Percentiles rank a stretch among this genome's conserved stretches.
phyloP scores from a whole-genome alignment of 1,140 invertebrate species.

The Drosophila arizonae region DNA sequence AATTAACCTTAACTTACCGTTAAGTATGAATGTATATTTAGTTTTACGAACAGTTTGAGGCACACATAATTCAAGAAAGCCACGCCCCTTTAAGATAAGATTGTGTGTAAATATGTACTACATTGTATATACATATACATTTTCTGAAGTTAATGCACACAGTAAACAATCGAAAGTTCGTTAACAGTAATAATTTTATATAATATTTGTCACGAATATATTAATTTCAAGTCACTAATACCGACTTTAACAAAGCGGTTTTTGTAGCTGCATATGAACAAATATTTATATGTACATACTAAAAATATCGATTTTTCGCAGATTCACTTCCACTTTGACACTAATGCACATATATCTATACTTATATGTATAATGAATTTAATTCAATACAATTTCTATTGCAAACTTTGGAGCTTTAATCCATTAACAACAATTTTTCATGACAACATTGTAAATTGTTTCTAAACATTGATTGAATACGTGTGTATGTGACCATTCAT shows the following conservation, averaged over 20 bases:
- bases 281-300: slow-evolving; percentile 35
- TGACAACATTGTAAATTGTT: slow-evolving; percentile 1
- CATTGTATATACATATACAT: too few species aligned
- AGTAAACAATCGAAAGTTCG: too few species aligned
- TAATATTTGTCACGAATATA: background rate
- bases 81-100: too few species aligned
- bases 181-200: too few species aligned
- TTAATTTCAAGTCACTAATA: background rate
- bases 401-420: background rate
- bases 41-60: too few species aligned
- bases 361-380: background rate
- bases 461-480: background rate
- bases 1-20: too few species aligned
- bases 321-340: slow-evolving; percentile 20
- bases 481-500: background rate
- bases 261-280: slow-evolving; percentile 13
- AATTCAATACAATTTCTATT: background rate
- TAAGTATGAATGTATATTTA: too few species aligned
- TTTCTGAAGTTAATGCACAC: too few species aligned
- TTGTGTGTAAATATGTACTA: too few species aligned
- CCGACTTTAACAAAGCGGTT: slow-evolving; percentile 17
- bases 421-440: background rate
- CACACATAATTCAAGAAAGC: too few species aligned
- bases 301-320: slow-evolving; percentile 50
- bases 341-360: slow-evolving; percentile 6